A percentile compares a stretch with the other conserved stretches of the same genome.
These are phyloP conservation scores for Aurelia coerulea DNA, from an alignment of 30 jellyfish, hydroid and myxozoan species.

Conservation along the genomic window DNA sequence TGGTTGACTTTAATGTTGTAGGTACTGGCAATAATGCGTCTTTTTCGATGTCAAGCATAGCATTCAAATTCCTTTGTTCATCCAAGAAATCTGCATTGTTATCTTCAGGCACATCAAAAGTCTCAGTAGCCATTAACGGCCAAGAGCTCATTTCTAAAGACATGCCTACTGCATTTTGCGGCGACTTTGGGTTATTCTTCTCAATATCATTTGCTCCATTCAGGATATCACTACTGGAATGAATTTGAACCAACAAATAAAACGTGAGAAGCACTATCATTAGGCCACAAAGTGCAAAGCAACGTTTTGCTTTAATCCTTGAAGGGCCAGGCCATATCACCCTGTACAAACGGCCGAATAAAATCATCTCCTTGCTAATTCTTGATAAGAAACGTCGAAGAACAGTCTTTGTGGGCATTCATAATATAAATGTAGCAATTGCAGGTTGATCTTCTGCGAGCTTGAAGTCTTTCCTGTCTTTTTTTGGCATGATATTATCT, in stretches of 20 bases:
- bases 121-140: neutral
- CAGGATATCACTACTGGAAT: neutral
- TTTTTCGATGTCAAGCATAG: neutral
- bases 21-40: neutral
- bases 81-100: neutral
- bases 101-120: neutral
- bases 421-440: no score
- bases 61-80: neutral
- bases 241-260: neutral
- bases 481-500: neutral
- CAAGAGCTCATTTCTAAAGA: no score
- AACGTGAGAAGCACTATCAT: neutral
- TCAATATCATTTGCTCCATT: neutral
- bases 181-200: neutral
- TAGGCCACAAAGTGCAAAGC: neutral
- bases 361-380: neutral
- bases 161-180: neutral
- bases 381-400: neutral
- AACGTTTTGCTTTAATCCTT: constrained; percentile 34
- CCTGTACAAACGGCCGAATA: constrained; percentile 10
- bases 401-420: no score
- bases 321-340: constrained; percentile 55
- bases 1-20: neutral
- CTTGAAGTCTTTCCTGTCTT: neutral
- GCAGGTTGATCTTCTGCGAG: no score